Evolutionary conservation across 1,140 invertebrate species (phyloP).

Genomic region (Hyles vespertilio): DNA sequence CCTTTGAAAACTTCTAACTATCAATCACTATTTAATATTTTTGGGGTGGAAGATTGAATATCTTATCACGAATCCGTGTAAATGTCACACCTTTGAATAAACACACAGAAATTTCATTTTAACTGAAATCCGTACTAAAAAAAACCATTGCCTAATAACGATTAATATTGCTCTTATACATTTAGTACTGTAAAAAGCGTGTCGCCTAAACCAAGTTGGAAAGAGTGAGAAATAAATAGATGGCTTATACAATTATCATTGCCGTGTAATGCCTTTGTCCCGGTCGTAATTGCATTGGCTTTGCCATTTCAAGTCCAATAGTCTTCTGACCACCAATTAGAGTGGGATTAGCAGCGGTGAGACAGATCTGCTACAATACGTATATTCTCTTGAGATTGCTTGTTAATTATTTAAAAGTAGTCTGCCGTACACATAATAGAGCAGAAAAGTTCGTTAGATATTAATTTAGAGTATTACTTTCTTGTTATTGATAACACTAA

Average conservation of each 20-base stretch:
- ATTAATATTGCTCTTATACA: too few relatives aligned
- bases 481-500: neutral
- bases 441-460: too few relatives aligned
- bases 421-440: too few relatives aligned
- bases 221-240: slow-evolving; percentile 9
- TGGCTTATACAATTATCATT: slow-evolving; percentile 13
- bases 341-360: slow-evolving; percentile 49
- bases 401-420: slow-evolving; percentile 31
- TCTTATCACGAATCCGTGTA: too few relatives aligned
- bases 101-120: too few relatives aligned
- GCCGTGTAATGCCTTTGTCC: slow-evolving; percentile 8
- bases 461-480: neutral
- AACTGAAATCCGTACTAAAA: too few relatives aligned
- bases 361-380: slow-evolving; percentile 23
- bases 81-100: too few relatives aligned
- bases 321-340: slow-evolving; percentile 65
- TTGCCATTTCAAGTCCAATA: slow-evolving; percentile 64
- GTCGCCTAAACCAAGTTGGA: neutral
- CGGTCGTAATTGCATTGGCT: slow-evolving; percentile 53
- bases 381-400: slow-evolving; percentile 38
- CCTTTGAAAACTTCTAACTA: slow-evolving; percentile 10
- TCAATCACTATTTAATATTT: slow-evolving; percentile 12
- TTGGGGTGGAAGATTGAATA: neutral
- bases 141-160: too few relatives aligned
- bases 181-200: slow-evolving; percentile 3